phyloP scores from a whole-genome alignment of 2,113 vertebrate species.

The Sorex fumeus region DNA sequence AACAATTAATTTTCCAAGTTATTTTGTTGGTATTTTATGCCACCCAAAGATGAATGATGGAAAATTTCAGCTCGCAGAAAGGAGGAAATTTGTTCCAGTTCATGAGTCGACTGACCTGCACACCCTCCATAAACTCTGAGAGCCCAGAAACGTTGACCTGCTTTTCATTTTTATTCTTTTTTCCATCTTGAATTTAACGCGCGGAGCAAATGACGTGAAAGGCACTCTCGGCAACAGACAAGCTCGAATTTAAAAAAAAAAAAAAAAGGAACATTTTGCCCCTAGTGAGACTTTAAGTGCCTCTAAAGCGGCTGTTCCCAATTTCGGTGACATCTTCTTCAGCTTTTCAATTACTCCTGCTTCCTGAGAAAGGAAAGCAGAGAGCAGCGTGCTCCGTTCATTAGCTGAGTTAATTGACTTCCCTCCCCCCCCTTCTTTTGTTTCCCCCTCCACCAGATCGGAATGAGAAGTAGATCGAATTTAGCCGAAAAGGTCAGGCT shows the following conservation, averaged over 20 bases:
- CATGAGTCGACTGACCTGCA: conserved; percentile 76
- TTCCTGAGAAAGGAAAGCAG: conserved; percentile 70
- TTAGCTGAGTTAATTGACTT: conserved; percentile 71
- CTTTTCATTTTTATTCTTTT: conserved; percentile 53
- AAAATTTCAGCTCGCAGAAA: conserved; percentile 72
- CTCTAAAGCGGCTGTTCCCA: conserved; percentile 29
- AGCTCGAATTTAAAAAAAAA: conserved; percentile 30
- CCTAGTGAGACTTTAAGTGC: conserved; percentile 55
- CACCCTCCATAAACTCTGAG: conserved; percentile 65
- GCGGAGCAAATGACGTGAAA: background rate
- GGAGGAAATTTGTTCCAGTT: conserved; percentile 75
- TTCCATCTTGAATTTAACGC: conserved; percentile 72
- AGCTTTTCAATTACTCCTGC: conserved; percentile 54
- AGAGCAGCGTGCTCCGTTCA: conserved; percentile 66
- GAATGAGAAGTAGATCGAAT: conserved; percentile 89
- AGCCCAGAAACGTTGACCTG: conserved; percentile 74
- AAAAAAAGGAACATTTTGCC: background rate
- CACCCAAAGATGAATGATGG: conserved; percentile 76
- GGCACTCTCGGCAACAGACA: conserved; percentile 15
- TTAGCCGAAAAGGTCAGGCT: conserved; percentile 93
- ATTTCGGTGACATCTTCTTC: background rate
- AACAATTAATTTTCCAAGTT: conserved; percentile 70
- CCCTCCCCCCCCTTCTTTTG: conserved; percentile 52
- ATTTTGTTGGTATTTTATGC: conserved; percentile 75
- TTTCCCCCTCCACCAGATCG: conserved; percentile 81